Evolutionary conservation across 2,797 vertebrate species (phyloP).

Genomic region (Crocodylus rhombifer): DNA sequence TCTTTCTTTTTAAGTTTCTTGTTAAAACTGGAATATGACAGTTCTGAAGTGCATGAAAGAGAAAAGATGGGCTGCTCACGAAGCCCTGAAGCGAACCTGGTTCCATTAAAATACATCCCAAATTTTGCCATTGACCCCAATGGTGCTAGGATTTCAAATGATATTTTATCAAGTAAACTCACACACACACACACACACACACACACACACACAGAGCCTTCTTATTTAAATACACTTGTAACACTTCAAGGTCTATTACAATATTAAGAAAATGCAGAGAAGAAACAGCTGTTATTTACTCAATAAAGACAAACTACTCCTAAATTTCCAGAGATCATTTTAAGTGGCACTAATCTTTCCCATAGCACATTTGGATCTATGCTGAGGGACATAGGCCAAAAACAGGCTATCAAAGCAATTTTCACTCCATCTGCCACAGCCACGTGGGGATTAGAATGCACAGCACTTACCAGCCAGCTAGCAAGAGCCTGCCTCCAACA

Average conservation of each 20-base stretch:
- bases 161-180: background rate
- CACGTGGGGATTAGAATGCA: background rate
- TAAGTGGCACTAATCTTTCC: fast-evolving
- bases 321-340: fast-evolving
- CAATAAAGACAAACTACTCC: background rate
- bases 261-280: background rate
- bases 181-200: background rate
- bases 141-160: background rate
- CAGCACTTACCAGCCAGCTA: background rate
- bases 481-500: background rate
- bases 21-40: background rate
- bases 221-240: background rate
- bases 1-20: background rate
- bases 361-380: background rate
- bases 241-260: background rate
- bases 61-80: background rate
- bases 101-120: background rate
- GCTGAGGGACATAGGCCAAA: background rate
- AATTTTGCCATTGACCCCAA: background rate
- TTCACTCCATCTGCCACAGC: background rate
- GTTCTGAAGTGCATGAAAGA: background rate
- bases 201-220: background rate
- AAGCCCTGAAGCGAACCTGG: background rate
- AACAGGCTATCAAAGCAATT: fast-evolving
- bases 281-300: background rate